Conservation (phyloP, 2,888 invertebrate species). For the Pachymerium ferrugineum region DNA sequence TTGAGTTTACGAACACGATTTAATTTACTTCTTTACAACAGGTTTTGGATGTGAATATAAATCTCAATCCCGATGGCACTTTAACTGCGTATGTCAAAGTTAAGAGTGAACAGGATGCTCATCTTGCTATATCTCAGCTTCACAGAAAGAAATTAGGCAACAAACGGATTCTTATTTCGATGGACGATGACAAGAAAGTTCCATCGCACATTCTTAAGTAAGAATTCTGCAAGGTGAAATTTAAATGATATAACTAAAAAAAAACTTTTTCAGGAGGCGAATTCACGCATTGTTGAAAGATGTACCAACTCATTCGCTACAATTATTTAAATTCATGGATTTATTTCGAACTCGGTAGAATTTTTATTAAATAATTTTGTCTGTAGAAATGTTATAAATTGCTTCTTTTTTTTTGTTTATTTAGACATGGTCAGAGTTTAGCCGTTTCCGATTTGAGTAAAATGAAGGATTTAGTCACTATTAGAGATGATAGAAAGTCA, state of each 20-base stretch:
- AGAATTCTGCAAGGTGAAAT: not conserved
- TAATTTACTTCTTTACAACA: conserved; percentile 39
- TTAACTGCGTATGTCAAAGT: conserved; percentile 67
- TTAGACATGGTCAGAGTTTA: conserved; percentile 58
- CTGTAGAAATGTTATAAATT: not conserved
- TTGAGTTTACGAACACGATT: not conserved
- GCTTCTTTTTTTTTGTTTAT: not conserved
- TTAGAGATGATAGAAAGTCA: conserved; percentile 60
- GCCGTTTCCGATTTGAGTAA: conserved; percentile 52
- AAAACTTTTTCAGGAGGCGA: conserved; percentile 53
- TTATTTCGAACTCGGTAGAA: conserved; percentile 66
- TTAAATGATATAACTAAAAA: not conserved
- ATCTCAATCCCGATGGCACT: conserved; percentile 61
- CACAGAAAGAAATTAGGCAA: conserved; percentile 76
- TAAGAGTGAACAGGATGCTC: conserved; percentile 60
- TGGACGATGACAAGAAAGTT: conserved; percentile 35
- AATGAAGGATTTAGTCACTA: conserved; percentile 68
- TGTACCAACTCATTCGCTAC: conserved; percentile 66
- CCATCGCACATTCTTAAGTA: conserved; percentile 38
- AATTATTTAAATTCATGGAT: conserved; percentile 74
- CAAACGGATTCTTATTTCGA: conserved; percentile 70
- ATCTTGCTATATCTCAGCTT: conserved; percentile 68
- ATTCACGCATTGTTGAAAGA: conserved; percentile 68
- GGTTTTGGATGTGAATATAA: conserved; percentile 59
- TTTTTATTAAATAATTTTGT: conserved; percentile 40